Evolutionary conservation across 2,113 vertebrate genomes (phyloP).

Genomic region (Vimba vimba): DNA sequence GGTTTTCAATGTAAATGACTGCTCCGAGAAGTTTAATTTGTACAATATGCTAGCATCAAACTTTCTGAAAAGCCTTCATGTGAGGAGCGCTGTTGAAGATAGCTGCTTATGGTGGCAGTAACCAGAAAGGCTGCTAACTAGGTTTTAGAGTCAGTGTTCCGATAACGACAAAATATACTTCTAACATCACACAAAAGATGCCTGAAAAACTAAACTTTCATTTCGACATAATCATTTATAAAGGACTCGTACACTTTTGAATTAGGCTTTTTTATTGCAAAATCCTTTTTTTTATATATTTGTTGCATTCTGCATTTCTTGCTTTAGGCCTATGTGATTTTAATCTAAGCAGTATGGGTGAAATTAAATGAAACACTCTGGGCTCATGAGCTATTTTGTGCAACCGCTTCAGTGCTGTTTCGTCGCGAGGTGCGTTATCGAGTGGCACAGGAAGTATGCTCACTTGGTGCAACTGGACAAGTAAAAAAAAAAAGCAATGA

Average conservation of each 20-base stretch:
- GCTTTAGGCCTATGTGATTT: not conserved
- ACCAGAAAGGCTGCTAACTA: not conserved
- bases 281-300: not conserved
- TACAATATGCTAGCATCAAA: not conserved
- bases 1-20: not conserved
- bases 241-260: not conserved
- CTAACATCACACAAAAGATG: not conserved
- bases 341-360: not conserved
- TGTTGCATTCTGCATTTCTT: not conserved
- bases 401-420: not conserved
- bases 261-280: not conserved
- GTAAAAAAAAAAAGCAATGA: not conserved
- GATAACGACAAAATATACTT: not conserved
- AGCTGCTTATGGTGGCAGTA: not conserved
- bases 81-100: not conserved
- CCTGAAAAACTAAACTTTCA: not conserved
- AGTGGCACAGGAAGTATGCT: constrained; percentile 17
- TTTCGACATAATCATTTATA: not conserved
- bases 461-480: not conserved
- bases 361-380: not conserved
- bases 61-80: not conserved
- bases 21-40: not conserved
- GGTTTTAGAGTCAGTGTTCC: not conserved
- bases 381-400: not conserved
- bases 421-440: not conserved